Evolutionary conservation across 2,888 invertebrate genomes (phyloP), one percentile per base, ranked within the genome.

Genomic region (Eupithecia abbreviata): DNA sequence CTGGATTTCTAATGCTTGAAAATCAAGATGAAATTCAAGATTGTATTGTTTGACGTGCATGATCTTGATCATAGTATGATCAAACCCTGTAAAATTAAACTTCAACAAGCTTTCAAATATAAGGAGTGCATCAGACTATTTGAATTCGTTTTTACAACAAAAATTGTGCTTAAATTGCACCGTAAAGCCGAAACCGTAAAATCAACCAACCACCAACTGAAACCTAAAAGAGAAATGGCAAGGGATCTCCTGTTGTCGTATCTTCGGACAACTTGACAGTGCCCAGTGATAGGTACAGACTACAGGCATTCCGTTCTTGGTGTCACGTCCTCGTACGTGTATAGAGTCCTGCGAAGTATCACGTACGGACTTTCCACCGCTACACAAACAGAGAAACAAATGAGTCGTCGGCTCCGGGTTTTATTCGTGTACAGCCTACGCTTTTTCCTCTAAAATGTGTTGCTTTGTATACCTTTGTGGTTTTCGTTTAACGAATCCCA

Each of bases 271-370:
- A 47, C 18, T 12, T n/a, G 69, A 69, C 69, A 47, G 47, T 12
- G 13, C 13, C 49, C 15, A 47, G 47, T 47, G 69, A 68, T 68
- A 30, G 47, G 47, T n/a, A 62, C 30, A 58, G 18, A 58, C 58
- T 18, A 58, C 9, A 66, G 68, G 68, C 82, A 87, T 87, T 89
- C 91, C 90, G 86, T 89, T 92, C 92, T 90, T 89, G 90, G 87
- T 85, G 84, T 93, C 93, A 93, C 93, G 92, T 93, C 90, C 83
- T 76, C 81, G 88, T 89, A 91, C 92, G 92, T 92, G 91, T 84
- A 85, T 85, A 85, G 88, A 86, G 87, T 88, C 85, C 84, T 71
- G 81, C 84, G 82, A 84, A 84, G 81, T 79, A 82, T 82, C 90
- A 90, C 91, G 90, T 90, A 89, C 85, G 73, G 83, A 91, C 92